Evolutionary conservation across 1,140 invertebrate species (phyloP).

Genomic region (Macrocentrus cingulum): DNA sequence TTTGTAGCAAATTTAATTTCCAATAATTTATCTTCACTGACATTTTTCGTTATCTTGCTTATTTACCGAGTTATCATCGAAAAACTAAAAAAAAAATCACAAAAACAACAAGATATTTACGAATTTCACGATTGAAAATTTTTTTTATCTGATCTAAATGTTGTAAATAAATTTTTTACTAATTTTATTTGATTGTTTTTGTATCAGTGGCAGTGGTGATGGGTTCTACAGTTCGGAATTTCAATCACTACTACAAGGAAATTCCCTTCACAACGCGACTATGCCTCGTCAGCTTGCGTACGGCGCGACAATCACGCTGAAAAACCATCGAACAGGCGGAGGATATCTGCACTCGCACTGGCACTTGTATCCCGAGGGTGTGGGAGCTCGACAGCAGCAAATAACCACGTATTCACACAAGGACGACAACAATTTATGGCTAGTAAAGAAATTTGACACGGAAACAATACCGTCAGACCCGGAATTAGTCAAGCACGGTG

Average conservation of each 20-base stretch:
- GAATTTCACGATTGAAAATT: too few species aligned
- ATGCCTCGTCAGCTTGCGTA: constrained; percentile 90
- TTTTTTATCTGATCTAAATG: too few species aligned
- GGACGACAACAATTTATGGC: constrained; percentile 94
- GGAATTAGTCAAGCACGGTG: constrained; percentile 78
- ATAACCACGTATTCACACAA: constrained; percentile 97
- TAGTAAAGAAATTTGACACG: constrained; percentile 78
- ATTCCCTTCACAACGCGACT: constrained; percentile 92
- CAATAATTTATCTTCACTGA: too few species aligned
- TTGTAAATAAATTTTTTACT: constrained; percentile 16
- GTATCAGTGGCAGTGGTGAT: constrained; percentile 91
- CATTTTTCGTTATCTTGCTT: too few species aligned
- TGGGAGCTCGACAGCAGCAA: constrained; percentile 93
- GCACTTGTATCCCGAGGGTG: constrained; percentile 91
- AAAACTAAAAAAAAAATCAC: too few species aligned
- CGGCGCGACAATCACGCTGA: constrained; percentile 86
- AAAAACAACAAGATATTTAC: too few species aligned
- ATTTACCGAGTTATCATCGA: too few species aligned
- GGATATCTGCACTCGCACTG: constrained; percentile 96
- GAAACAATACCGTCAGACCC: constrained; percentile 58
- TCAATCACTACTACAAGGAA: constrained; percentile 91
- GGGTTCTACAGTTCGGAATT: constrained; percentile 97
- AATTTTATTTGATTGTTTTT: constrained; percentile 31
- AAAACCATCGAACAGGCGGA: constrained; percentile 92
- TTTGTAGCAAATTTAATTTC: too few species aligned